phyloP scores from a whole-genome alignment of 2,888 invertebrate genomes.

The Agapostemon virescens region DNA sequence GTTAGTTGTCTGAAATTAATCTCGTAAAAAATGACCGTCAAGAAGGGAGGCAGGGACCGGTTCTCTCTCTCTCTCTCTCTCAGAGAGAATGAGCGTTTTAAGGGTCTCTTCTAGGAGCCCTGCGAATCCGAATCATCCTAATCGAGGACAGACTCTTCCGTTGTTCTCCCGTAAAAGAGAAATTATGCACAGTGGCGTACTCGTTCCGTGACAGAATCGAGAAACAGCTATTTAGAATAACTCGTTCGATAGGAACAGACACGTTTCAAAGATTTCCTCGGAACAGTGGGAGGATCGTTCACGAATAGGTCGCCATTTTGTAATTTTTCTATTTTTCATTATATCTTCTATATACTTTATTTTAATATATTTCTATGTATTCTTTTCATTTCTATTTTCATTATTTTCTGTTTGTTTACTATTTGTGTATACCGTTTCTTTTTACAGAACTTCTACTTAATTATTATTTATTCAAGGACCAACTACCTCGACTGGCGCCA shows the following conservation, averaged over 20 bases:
- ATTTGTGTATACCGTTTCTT: too few species aligned
- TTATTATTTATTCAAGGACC: too few species aligned
- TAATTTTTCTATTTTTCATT: background rate
- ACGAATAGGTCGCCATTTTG: background rate
- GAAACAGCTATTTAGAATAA: background rate
- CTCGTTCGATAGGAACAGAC: background rate
- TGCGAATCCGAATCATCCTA: background rate
- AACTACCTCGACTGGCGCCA: too few species aligned
- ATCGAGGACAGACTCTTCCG: background rate
- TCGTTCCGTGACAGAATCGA: background rate
- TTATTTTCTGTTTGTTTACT: too few species aligned
- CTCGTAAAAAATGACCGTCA: constrained; percentile 66
- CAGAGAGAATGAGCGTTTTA: constrained; percentile 29
- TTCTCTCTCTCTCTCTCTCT: constrained; percentile 26
- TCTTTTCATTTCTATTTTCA: too few species aligned
- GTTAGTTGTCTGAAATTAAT: constrained; percentile 74
- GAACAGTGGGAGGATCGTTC: background rate
- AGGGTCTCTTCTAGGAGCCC: background rate
- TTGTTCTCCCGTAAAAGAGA: background rate
- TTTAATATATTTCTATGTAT: too few species aligned
- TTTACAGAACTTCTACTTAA: too few species aligned
- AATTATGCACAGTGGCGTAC: background rate
- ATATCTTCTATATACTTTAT: too few species aligned
- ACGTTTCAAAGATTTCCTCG: background rate
- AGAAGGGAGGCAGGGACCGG: constrained; percentile 1